phyloP scores from a whole-genome alignment of 2,797 vertebrate species.

The Melanotaenia pygmaea region DNA sequence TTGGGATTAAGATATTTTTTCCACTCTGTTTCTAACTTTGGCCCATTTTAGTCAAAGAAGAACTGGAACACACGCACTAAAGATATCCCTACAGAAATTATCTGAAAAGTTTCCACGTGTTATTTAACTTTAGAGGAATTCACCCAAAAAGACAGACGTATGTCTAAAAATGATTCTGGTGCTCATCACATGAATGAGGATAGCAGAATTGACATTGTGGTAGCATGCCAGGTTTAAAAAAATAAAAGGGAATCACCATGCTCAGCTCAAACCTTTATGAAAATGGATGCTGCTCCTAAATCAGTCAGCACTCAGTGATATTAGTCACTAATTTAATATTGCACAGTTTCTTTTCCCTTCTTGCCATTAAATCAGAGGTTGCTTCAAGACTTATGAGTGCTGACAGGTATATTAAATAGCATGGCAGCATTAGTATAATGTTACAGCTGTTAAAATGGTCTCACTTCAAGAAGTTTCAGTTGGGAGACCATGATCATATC shows the following conservation, averaged over 20 bases:
- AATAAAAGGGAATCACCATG: not conserved
- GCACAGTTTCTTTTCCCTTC: not conserved
- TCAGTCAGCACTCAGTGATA: not conserved
- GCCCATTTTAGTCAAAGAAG: not conserved
- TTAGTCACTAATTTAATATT: not conserved
- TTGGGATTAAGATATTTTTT: not conserved
- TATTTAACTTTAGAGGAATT: not conserved
- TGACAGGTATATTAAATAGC: not conserved
- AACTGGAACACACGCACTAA: not conserved
- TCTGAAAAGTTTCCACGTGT: not conserved
- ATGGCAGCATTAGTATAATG: not conserved
- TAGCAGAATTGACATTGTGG: no score
- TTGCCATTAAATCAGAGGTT: not conserved
- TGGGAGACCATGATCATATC: not conserved
- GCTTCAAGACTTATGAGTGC: not conserved
- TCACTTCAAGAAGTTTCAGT: not conserved
- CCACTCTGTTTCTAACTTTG: no score
- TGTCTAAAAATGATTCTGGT: not conserved
- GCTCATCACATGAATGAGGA: no score
- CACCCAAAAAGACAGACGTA: not conserved
- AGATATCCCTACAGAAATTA: not conserved
- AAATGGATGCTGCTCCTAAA: not conserved
- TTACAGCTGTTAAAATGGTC: not conserved
- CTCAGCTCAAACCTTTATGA: not conserved
- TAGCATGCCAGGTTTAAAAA: not conserved